Evolutionary conservation across 2,888 invertebrate species (phyloP), one percentile per base, ranked within the genome.

Genomic region (Caenorhabditis panamensis): DNA sequence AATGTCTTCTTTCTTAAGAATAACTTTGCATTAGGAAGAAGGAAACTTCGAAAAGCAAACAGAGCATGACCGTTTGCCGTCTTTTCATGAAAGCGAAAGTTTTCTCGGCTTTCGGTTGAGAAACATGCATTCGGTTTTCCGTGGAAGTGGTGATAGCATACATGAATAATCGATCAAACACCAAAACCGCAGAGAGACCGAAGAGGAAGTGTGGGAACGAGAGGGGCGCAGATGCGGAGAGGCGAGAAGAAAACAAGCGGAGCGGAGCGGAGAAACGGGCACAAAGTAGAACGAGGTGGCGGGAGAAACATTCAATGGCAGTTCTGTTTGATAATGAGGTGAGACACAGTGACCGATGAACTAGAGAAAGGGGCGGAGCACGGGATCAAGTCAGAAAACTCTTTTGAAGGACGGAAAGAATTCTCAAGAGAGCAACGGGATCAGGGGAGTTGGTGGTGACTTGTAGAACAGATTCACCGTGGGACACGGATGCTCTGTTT

Each of bases 81-180:
- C 59, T 53, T 59, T 58, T 49, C 49, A 49, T 1, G 16, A 54
- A 28, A 16, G 54, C 28, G 54, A 54, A 28, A 54, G 26, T 54
- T 54, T 51, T 31, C 49, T 77, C 59, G 53, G n/a, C 36, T 68
- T 36, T 24, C 16, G 36, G 58, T n/a, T n/a, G n/a, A n/a, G 41
- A 63, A 59, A 69, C 51, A 58, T 49, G 64, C 47, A 47, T 49
- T 56, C 61, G 49, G 24, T 67, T 75, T 73, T 75, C 53, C 67
- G 62, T 44, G 62, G 18, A 53, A 62, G 47, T 11, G 75, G 68
- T 64, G 77, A 67, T 53, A 67, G 66, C 68, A 73, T 63, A 56
- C 63, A 68, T 68, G 62, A 68, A 68, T 76, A 76, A 76, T 76
- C 67, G 67, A 68, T 68, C 68, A 76, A 68, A 76, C 68, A 68